phyloP scores from a whole-genome alignment of 1,140 invertebrate species.

The Solenopsis fugax region DNA sequence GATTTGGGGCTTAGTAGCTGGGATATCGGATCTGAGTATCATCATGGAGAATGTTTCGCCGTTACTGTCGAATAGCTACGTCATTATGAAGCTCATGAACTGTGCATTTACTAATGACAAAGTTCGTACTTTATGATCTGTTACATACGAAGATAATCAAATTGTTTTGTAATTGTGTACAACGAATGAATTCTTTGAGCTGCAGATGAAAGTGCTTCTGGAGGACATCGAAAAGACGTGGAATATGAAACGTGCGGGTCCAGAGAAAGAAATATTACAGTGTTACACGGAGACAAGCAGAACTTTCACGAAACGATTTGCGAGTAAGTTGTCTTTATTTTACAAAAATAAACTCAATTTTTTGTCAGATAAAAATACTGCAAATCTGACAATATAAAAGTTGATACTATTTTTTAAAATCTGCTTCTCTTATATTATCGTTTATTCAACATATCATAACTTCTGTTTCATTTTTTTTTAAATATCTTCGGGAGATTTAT shows the following conservation, averaged over 20 bases:
- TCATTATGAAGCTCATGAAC: slow-evolving; percentile 30
- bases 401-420: background rate
- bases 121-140: slow-evolving; percentile 24
- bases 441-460: background rate
- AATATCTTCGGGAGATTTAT: background rate
- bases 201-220: slow-evolving; percentile 29
- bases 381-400: background rate
- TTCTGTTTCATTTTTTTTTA: background rate
- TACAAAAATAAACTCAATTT: background rate
- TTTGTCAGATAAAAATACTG: background rate
- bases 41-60: slow-evolving; percentile 31
- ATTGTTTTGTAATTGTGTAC: slow-evolving; percentile 13
- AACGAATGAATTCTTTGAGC: slow-evolving; percentile 1
- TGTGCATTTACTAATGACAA: slow-evolving; percentile 19
- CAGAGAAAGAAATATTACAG: slow-evolving; percentile 34
- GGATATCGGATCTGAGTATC: slow-evolving; percentile 28
- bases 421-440: background rate
- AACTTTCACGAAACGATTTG: background rate
- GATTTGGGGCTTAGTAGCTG: background rate
- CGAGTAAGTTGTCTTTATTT: background rate
- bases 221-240: slow-evolving; percentile 12
- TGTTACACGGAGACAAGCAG: background rate
- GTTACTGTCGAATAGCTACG: background rate
- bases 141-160: too few relatives aligned
- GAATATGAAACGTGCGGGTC: background rate